Percentiles rank a stretch among this genome's conserved stretches.
These are phyloP conservation scores for Metellina segmentata DNA, from an alignment of 2,888 invertebrate species.

Conservation along the genomic window DNA sequence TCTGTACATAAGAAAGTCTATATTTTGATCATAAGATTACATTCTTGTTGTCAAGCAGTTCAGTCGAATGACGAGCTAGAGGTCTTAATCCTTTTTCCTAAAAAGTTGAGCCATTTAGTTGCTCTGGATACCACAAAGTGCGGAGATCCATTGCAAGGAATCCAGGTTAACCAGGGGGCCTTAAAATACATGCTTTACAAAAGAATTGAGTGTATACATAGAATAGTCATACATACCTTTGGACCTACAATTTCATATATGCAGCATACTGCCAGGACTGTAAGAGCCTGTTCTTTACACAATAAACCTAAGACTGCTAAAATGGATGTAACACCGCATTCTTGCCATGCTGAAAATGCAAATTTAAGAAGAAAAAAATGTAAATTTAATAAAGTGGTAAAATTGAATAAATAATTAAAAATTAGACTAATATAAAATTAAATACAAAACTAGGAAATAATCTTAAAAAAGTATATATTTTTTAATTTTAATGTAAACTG, in stretches of 20 bases:
- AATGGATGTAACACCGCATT: conserved; percentile 88
- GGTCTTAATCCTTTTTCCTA: no score
- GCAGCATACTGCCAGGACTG: conserved; percentile 93
- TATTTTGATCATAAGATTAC: no score
- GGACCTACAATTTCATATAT: conserved; percentile 68
- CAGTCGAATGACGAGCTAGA: no score
- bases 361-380: background rate
- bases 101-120: no score
- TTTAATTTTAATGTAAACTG: background rate
- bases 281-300: conserved; percentile 98
- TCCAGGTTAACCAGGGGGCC: no score
- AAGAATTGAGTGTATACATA: background rate
- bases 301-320: conserved; percentile 95
- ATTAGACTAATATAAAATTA: background rate
- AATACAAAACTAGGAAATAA: background rate
- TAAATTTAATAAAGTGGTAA: background rate
- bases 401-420: background rate
- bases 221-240: conserved; percentile 67
- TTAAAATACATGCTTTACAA: background rate
- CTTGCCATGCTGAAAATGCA: conserved; percentile 83
- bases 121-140: no score
- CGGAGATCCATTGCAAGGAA: no score
- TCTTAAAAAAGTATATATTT: background rate
- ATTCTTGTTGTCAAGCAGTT: no score
- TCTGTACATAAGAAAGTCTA: no score